Conservation (phyloP, 2,797 vertebrate genomes). For the Darevskia mixta region DNA sequence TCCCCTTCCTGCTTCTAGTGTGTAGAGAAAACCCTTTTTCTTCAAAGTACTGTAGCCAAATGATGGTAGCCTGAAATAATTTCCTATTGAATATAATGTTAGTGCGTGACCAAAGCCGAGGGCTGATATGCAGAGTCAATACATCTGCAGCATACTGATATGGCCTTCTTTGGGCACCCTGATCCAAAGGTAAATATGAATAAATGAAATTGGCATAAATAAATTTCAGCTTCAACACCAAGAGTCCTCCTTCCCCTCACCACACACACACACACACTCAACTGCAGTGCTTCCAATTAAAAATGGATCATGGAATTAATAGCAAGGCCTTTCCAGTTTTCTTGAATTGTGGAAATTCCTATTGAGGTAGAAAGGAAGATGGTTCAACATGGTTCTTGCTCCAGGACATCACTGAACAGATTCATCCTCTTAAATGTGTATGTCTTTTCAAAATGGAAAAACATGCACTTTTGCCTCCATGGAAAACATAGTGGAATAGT, state of each 20-base stretch:
- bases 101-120: slow-evolving; percentile 46
- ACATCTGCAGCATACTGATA: slow-evolving; percentile 42
- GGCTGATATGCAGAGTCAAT: slow-evolving; percentile 29
- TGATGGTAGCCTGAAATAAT: slow-evolving; percentile 51
- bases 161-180: slow-evolving; percentile 55
- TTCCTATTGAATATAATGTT: slow-evolving; percentile 48
- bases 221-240: slow-evolving; percentile 58
- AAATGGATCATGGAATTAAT: slow-evolving; percentile 18
- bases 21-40: slow-evolving; percentile 21
- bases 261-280: slow-evolving; percentile 35
- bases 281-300: slow-evolving; percentile 57
- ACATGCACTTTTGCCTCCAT: neutral
- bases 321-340: slow-evolving; percentile 10
- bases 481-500: neutral
- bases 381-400: neutral
- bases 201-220: slow-evolving; percentile 62
- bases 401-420: neutral
- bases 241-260: slow-evolving; percentile 13
- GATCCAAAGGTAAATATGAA: slow-evolving; percentile 62
- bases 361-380: neutral
- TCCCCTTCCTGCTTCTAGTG: slow-evolving; percentile 10
- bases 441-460: neutral
- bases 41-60: slow-evolving; percentile 41
- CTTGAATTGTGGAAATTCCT: neutral
- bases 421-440: neutral